Evolutionary conservation across 30 jellyfish, hydroid and myxozoan species (phyloP).

Genomic region (Pseudorhiza aurosa): DNA sequence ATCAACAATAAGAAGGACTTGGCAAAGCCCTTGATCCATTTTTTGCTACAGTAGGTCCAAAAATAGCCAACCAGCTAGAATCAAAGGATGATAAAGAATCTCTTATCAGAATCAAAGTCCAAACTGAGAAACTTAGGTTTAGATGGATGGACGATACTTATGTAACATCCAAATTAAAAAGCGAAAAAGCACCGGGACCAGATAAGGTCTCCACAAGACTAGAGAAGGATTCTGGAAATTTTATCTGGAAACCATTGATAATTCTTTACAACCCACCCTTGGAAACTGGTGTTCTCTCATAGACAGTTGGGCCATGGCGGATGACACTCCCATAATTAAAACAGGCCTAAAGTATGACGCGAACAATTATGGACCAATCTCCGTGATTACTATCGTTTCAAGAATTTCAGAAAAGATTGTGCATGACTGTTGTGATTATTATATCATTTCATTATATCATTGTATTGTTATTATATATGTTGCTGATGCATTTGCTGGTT

Average conservation of each 20-base stretch:
- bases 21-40: slow-evolving; percentile 33
- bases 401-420: too few species aligned
- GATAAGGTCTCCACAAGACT: slow-evolving; percentile 24
- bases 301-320: too few species aligned
- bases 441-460: too few species aligned
- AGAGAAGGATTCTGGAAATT: slow-evolving; percentile 32
- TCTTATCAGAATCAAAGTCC: slow-evolving; percentile 12
- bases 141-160: slow-evolving; percentile 5
- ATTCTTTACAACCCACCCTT: too few species aligned
- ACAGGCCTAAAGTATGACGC: too few species aligned
- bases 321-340: too few species aligned
- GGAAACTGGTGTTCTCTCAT: too few species aligned
- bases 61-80: slow-evolving; percentile 23
- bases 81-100: slow-evolving; percentile 17
- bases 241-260: slow-evolving; percentile 37
- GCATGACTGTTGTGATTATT: too few species aligned
- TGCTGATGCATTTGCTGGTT: too few species aligned
- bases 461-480: too few species aligned
- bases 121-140: slow-evolving; percentile 8
- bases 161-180: slow-evolving; percentile 10
- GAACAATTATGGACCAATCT: too few species aligned
- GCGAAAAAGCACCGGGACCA: slow-evolving; percentile 53
- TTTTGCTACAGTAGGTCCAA: slow-evolving; percentile 21
- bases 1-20: slow-evolving; percentile 10
- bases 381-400: too few species aligned